Percentiles rank a stretch among this genome's conserved stretches.
These are phyloP conservation scores for Busseola fusca DNA, from an alignment of 2,888 invertebrate species.

Conservation along the genomic window DNA sequence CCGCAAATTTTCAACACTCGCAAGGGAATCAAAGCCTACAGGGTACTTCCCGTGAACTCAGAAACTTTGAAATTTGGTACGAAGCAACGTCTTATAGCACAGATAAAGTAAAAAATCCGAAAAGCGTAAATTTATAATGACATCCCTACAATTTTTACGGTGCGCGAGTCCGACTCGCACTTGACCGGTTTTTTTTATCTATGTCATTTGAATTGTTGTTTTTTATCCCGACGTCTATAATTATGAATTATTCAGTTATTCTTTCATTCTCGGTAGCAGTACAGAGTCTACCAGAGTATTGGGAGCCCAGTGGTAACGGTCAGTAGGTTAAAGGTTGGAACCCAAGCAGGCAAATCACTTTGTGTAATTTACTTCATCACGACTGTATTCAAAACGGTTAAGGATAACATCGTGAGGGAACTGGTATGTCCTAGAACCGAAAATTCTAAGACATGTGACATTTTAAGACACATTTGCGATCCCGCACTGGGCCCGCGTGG, in stretches of 20 bases:
- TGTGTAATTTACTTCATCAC: background rate
- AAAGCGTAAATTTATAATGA: too few species aligned
- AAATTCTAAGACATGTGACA: background rate
- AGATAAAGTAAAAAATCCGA: too few species aligned
- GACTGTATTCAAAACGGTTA: background rate
- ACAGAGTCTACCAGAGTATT: background rate
- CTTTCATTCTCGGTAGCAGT: background rate
- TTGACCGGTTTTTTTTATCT: constrained; percentile 2
- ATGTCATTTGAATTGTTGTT: constrained; percentile 16
- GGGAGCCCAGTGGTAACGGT: too few species aligned
- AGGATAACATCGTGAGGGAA: background rate
- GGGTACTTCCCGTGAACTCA: too few species aligned
- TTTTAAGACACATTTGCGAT: too few species aligned
- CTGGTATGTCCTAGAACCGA: background rate
- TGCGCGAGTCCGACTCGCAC: too few species aligned
- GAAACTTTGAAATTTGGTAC: too few species aligned
- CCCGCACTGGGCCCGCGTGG: background rate
- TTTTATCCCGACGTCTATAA: background rate
- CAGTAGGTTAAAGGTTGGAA: too few species aligned
- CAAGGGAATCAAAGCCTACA: too few species aligned
- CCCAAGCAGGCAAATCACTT: background rate
- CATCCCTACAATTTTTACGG: too few species aligned
- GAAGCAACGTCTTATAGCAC: too few species aligned
- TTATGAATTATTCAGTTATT: constrained; percentile 6
- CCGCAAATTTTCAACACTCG: too few species aligned